Conservation (phyloP, 2,888 invertebrate genomes). For the Mimachlamys varia region DNA sequence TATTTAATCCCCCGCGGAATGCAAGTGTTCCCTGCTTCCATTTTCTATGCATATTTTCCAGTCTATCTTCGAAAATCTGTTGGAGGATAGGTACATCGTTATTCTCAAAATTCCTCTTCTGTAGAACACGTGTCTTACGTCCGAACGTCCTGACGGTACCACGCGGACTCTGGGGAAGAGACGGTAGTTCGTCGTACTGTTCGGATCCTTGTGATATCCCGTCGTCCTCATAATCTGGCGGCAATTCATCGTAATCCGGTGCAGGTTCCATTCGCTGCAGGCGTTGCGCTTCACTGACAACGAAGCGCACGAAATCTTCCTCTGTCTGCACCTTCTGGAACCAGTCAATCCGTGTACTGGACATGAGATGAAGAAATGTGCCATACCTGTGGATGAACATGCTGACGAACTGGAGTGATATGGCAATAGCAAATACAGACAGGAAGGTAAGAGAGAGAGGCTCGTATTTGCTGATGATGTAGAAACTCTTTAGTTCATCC, state of each 20-base stretch:
- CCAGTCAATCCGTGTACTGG: constrained; percentile 75
- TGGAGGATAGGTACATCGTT: constrained; percentile 68
- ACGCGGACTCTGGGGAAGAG: constrained; percentile 44
- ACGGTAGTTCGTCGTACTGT: constrained; percentile 58
- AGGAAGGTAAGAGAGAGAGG: constrained; percentile 73
- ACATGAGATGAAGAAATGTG: constrained; percentile 77
- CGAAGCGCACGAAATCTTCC: constrained; percentile 75
- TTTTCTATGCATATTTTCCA: constrained; percentile 69
- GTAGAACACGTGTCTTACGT: constrained; percentile 49
- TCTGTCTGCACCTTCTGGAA: constrained; percentile 70
- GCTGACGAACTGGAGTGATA: constrained; percentile 72
- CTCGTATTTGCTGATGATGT: constrained; percentile 74
- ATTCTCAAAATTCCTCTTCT: constrained; percentile 58
- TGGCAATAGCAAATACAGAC: constrained; percentile 71
- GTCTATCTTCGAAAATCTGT: constrained; percentile 74
- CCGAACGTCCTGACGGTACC: constrained; percentile 50
- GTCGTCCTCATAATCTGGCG: constrained; percentile 62
- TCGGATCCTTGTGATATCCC: constrained; percentile 52
- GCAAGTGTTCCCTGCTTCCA: constrained; percentile 65
- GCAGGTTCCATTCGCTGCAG: constrained; percentile 73
- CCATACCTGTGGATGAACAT: constrained; percentile 77
- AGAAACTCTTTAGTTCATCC: constrained; percentile 86
- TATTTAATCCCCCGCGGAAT: constrained; percentile 53
- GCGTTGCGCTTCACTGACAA: constrained; percentile 72
- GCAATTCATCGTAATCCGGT: constrained; percentile 71